phyloP scores from a whole-genome alignment of 2,888 invertebrate species.

The Chymomyza fuscimana region DNA sequence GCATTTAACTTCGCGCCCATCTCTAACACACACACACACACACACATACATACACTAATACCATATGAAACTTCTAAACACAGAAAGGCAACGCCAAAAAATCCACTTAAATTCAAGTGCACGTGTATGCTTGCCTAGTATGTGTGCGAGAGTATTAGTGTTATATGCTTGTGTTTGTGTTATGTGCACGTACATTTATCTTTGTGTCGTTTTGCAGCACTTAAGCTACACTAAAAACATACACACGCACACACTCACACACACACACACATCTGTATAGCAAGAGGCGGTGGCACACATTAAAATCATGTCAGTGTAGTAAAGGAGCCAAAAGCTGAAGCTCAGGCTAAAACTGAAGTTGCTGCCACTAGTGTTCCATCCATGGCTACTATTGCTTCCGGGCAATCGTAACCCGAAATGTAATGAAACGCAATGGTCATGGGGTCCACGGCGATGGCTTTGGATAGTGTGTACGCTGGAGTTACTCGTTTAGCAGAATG shows the following conservation, averaged over 20 bases:
- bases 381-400: neutral
- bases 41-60: neutral
- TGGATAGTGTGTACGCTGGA: neutral
- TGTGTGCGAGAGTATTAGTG: slow-evolving; percentile 1
- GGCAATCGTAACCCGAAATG: slow-evolving; percentile 32
- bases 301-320: slow-evolving; percentile 45
- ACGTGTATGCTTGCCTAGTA: slow-evolving; percentile 27
- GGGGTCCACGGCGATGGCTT: slow-evolving; percentile 26
- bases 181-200: slow-evolving; percentile 68
- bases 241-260: slow-evolving; percentile 21
- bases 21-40: neutral
- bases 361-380: neutral
- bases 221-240: slow-evolving; percentile 63
- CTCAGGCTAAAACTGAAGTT: neutral
- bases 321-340: neutral
- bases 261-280: slow-evolving; percentile 8
- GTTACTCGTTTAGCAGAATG: slow-evolving; percentile 15
- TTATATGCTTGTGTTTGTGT: neutral
- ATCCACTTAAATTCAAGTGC: slow-evolving; percentile 66
- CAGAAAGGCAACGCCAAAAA: slow-evolving; percentile 48
- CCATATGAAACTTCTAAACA: slow-evolving; percentile 31
- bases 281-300: slow-evolving; percentile 24
- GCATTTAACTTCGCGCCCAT: neutral
- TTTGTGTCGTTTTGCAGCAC: slow-evolving; percentile 72
- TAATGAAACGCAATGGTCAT: slow-evolving; percentile 67